Conservation (phyloP, 92 coral and sea anemone species). For the Heliopora coerulea region DNA sequence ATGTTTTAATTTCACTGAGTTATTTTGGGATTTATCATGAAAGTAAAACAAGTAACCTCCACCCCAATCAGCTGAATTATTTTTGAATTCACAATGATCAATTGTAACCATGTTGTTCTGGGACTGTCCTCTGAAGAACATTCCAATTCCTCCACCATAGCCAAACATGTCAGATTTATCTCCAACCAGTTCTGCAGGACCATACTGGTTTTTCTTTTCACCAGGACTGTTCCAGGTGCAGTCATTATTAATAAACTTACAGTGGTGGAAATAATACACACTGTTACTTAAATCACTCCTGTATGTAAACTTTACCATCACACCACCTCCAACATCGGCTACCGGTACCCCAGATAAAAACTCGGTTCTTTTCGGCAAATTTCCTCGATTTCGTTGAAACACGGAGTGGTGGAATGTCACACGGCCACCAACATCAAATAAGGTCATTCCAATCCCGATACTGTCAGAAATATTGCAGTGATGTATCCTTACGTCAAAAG, state of each 20-base stretch:
- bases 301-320: conserved; percentile 58
- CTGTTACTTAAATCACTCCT: conserved; percentile 54
- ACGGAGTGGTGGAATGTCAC: conserved; percentile 50
- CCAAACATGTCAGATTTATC: conserved; percentile 64
- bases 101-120: conserved; percentile 42
- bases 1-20: conserved; percentile 42
- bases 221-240: conserved; percentile 15
- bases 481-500: conserved; percentile 47
- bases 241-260: conserved; percentile 65
- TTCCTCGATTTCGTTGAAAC: conserved; percentile 47
- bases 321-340: conserved; percentile 71
- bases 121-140: conserved; percentile 53
- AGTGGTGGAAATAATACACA: conserved; percentile 53
- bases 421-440: conserved; percentile 64
- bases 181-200: conserved; percentile 20
- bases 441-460: conserved; percentile 66
- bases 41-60: conserved; percentile 65
- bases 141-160: conserved; percentile 75
- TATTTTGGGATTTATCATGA: conserved; percentile 58
- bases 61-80: conserved; percentile 71
- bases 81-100: conserved; percentile 53
- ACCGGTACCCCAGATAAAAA: conserved; percentile 11
- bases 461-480: conserved; percentile 56
- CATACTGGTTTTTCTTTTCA: background rate
- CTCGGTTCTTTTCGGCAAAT: background rate